These are phyloP conservation scores for zebrafish (Danio rerio) DNA, from an alignment of 2,113 vertebrate species.

Conservation along the genomic window DNA sequence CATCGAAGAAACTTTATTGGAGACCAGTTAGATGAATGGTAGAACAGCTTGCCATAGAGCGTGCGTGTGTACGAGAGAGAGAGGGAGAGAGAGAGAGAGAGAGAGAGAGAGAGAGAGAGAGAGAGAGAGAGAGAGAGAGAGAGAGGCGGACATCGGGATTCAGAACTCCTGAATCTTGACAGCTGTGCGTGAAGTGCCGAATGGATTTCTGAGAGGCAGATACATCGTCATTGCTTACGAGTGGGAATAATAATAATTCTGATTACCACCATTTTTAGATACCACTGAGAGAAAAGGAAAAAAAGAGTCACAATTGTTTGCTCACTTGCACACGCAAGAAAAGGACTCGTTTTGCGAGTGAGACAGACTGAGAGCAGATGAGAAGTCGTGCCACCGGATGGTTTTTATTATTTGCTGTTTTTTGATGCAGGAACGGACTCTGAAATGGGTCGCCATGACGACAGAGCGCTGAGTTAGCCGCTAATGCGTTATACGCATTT, in stretches of 20 bases:
- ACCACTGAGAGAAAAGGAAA: not conserved
- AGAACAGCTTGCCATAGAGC: constrained; percentile 37
- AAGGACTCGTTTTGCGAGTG: constrained; percentile 20
- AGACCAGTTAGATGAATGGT: not conserved
- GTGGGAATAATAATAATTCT: not conserved
- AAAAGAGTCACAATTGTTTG: not conserved
- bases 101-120: constrained; percentile 47
- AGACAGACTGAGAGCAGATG: constrained; percentile 26
- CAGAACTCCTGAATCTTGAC: constrained; percentile 39
- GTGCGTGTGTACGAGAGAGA: constrained; percentile 60
- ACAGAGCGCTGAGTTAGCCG: constrained; percentile 39
- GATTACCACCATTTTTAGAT: not conserved
- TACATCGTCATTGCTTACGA: constrained; percentile 3
- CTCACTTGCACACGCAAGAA: constrained; percentile 6
- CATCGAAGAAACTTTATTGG: not conserved
- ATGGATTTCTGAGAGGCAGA: constrained; percentile 27
- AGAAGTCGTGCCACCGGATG: constrained; percentile 40
- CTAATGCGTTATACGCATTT: constrained; percentile 48
- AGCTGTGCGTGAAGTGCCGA: constrained; percentile 34
- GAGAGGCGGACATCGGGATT: constrained; percentile 50
- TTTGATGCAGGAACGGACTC: constrained; percentile 37
- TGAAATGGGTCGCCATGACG: constrained; percentile 44
- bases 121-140: constrained; percentile 37
- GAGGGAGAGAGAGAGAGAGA: constrained; percentile 30
- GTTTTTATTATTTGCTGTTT: constrained; percentile 33